Evolutionary conservation across 2,888 invertebrate species (phyloP).

Genomic region (Vandiemenella viatica): DNA sequence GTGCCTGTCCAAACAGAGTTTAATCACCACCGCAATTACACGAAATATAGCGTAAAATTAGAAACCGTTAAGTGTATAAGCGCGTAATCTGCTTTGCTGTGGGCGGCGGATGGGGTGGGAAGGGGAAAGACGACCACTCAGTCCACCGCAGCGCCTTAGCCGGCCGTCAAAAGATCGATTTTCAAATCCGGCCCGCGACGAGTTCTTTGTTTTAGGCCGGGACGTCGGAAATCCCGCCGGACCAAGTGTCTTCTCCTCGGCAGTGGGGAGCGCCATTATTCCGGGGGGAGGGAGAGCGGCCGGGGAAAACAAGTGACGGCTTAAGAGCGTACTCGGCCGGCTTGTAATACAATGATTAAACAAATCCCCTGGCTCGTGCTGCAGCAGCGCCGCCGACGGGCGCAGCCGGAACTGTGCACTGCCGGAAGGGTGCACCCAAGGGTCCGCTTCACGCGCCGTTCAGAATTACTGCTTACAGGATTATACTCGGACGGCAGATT

Average conservation of each 20-base stretch:
- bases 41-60: not conserved
- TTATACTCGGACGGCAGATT: too few species aligned
- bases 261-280: not conserved
- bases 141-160: too few species aligned
- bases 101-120: too few species aligned
- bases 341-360: constrained; percentile 3
- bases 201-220: not conserved
- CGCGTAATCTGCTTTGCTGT: not conserved
- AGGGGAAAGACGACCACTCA: too few species aligned
- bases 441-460: too few species aligned
- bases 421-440: too few species aligned
- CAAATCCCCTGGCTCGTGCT: constrained; percentile 1
- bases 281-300: not conserved
- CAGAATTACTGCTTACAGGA: too few species aligned
- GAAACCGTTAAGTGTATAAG: not conserved
- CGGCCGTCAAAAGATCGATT: too few species aligned
- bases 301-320: too few species aligned
- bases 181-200: too few species aligned
- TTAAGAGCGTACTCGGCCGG: not conserved
- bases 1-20: too few species aligned
- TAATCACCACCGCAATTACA: not conserved
- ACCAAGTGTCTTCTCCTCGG: not conserved
- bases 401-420: not conserved
- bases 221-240: not conserved
- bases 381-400: not conserved